phyloP scores from a whole-genome alignment of 2,888 invertebrate species.

The Apocheima hispidaria region DNA sequence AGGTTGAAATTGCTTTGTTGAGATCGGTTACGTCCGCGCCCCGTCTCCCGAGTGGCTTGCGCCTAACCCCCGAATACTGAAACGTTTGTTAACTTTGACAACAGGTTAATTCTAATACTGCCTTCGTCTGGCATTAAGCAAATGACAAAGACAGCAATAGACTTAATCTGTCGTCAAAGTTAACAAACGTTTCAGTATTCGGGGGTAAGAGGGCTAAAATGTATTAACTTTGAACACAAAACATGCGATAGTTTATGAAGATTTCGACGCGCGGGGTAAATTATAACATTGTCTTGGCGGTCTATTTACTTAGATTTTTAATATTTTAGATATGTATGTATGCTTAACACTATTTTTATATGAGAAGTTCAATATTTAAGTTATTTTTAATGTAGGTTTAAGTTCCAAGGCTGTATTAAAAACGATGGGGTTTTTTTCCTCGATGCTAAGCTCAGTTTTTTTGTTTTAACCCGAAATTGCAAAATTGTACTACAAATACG shows the following conservation, averaged over 20 bases:
- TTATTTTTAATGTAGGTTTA: slow-evolving; percentile 78
- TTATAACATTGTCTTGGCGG: slow-evolving; percentile 70
- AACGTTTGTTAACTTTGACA: no score
- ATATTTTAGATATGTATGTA: slow-evolving; percentile 62
- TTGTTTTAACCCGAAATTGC: slow-evolving; percentile 50
- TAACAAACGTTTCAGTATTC: slow-evolving; percentile 30
- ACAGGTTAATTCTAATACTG: no score
- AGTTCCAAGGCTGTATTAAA: slow-evolving; percentile 85
- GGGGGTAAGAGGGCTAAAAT: slow-evolving; percentile 31
- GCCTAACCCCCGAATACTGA: no score
- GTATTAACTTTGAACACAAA: slow-evolving; percentile 39
- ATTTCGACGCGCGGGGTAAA: slow-evolving; percentile 49
- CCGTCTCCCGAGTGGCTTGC: no score
- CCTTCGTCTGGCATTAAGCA: no score
- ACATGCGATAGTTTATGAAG: slow-evolving; percentile 49
- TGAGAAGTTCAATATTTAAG: slow-evolving; percentile 83
- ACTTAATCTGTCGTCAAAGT: no score
- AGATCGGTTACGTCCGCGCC: no score
- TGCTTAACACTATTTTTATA: slow-evolving; percentile 79
- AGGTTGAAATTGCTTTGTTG: no score
- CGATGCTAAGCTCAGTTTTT: slow-evolving; percentile 58
- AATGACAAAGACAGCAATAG: no score
- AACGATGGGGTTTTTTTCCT: slow-evolving; percentile 75
- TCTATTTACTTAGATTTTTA: slow-evolving; percentile 78
- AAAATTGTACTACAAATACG: neutral